A percentile compares a stretch with the other conserved stretches of the same genome.
phyloP scores from a whole-genome alignment of 35 echinoderm and acorn worm genomes.

The Hemicentrotus pulcherrimus region DNA sequence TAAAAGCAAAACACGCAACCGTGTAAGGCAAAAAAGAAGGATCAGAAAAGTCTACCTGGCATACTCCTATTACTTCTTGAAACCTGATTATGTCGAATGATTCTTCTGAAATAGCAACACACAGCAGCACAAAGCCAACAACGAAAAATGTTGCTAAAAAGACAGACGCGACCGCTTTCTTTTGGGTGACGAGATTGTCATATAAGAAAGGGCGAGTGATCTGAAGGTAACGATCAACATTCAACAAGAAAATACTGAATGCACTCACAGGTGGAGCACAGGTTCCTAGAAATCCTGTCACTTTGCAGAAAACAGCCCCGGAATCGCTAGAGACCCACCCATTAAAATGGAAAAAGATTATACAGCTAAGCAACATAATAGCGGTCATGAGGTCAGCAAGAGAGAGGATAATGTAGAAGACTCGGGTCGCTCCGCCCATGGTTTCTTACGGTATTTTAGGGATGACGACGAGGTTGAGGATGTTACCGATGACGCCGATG shows the following conservation, averaged over 20 bases:
- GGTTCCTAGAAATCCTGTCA: background rate
- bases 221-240: background rate
- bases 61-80: background rate
- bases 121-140: background rate
- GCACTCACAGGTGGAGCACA: background rate
- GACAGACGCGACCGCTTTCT: background rate
- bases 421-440: background rate
- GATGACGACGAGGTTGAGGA: background rate
- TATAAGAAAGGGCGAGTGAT: background rate
- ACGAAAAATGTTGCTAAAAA: background rate
- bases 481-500: background rate
- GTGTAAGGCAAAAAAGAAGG: background rate
- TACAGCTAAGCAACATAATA: background rate
- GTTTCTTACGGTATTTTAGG: background rate
- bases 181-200: background rate
- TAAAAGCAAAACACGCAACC: background rate
- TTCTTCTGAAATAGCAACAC: background rate
- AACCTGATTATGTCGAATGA: background rate
- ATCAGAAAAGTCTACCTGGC: background rate
- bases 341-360: background rate
- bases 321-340: background rate
- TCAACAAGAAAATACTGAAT: background rate
- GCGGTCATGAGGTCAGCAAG: conserved; percentile 3
- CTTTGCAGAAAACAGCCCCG: background rate
- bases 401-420: background rate